These are phyloP conservation scores for Koerneria pararmatus DNA, from an alignment of 2,888 invertebrate genomes.

Conservation along the genomic window DNA sequence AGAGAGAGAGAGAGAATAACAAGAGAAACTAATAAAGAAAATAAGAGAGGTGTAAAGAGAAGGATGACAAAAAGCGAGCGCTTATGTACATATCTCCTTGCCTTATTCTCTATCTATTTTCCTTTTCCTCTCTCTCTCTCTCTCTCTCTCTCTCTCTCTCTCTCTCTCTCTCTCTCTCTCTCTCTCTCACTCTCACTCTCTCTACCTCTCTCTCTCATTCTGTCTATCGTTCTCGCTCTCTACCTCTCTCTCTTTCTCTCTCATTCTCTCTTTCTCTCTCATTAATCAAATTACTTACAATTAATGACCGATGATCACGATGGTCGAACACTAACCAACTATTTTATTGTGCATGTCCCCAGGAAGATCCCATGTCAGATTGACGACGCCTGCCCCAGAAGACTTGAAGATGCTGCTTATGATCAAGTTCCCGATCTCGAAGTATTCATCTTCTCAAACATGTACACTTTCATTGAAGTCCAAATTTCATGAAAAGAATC, in stretches of 20 bases:
- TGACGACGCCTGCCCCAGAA: conserved; percentile 47
- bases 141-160: conserved; percentile 12
- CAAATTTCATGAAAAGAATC: conserved; percentile 10
- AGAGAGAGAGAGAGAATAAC: too few relatives aligned
- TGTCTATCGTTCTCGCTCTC: conserved; percentile 1
- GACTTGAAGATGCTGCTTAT: conserved; percentile 48
- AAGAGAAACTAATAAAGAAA: too few relatives aligned
- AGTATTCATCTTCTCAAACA: conserved; percentile 47
- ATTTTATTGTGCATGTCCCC: conserved; percentile 39
- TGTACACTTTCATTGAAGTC: conserved; percentile 4
- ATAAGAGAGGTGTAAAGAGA: too few relatives aligned
- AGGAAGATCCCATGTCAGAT: conserved; percentile 56
- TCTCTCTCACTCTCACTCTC: neutral
- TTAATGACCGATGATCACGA: too few relatives aligned
- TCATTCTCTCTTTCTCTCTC: neutral
- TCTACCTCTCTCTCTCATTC: conserved; percentile 3
- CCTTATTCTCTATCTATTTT: neutral
- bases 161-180: neutral
- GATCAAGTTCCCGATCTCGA: conserved; percentile 57
- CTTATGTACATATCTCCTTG: too few relatives aligned
- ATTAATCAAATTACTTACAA: too few relatives aligned
- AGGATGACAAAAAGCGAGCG: too few relatives aligned
- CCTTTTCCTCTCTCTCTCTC: neutral
- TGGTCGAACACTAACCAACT: conserved; percentile 22
- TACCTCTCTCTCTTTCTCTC: neutral